A percentile compares a stretch with the other conserved stretches of the same genome.
Evolutionary conservation across 2,113 vertebrate species (phyloP).

Genomic region (Amphiprion ocellaris): DNA sequence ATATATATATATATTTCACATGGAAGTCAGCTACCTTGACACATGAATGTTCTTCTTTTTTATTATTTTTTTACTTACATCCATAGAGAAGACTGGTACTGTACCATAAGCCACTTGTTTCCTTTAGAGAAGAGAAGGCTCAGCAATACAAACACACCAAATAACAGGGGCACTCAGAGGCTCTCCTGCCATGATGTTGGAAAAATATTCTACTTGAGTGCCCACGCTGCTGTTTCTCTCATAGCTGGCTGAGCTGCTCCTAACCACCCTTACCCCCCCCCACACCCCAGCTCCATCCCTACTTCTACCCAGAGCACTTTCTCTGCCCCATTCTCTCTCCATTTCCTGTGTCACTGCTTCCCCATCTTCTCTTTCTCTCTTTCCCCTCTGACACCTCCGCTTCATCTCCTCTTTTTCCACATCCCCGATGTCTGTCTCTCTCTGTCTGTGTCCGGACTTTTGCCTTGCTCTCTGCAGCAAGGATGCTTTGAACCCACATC

Average conservation of each 20-base stretch:
- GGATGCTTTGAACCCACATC: slow-evolving; percentile 58
- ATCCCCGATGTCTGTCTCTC: slow-evolving; percentile 11
- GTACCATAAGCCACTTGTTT: slow-evolving; percentile 40
- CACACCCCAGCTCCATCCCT: not conserved
- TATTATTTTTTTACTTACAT: slow-evolving; percentile 13
- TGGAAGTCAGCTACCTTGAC: not conserved
- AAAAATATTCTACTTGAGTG: slow-evolving; percentile 67
- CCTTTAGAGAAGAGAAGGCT: slow-evolving; percentile 37
- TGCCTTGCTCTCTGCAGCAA: slow-evolving; percentile 20
- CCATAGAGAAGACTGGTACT: not conserved
- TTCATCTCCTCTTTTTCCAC: slow-evolving; percentile 21
- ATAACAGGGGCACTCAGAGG: slow-evolving; percentile 59
- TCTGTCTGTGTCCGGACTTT: slow-evolving; percentile 26
- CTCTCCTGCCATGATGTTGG: slow-evolving; percentile 58
- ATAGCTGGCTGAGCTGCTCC: slow-evolving; percentile 33
- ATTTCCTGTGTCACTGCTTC: slow-evolving; percentile 68
- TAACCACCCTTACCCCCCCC: no score
- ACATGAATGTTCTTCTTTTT: slow-evolving; percentile 9
- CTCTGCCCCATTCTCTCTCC: slow-evolving; percentile 57
- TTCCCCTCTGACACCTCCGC: slow-evolving; percentile 32
- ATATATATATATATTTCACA: not conserved
- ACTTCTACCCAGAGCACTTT: slow-evolving; percentile 37
- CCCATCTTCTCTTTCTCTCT: slow-evolving; percentile 34
- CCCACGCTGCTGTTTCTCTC: slow-evolving; percentile 55
- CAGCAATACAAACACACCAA: slow-evolving; percentile 55